Evolutionary conservation across 2,888 invertebrate genomes (phyloP).

Genomic region (Perizoma flavofasciatum): DNA sequence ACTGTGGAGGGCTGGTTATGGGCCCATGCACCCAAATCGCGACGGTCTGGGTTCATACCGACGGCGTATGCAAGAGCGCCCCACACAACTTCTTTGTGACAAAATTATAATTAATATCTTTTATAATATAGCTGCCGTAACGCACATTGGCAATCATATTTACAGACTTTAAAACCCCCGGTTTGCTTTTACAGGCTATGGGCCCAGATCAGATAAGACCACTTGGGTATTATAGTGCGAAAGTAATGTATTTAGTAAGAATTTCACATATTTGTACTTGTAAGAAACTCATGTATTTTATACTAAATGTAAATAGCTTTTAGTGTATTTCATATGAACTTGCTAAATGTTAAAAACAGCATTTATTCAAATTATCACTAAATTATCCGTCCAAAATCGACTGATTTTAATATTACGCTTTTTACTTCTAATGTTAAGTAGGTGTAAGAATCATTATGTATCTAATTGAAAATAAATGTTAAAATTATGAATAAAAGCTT

Average conservation of each 20-base stretch:
- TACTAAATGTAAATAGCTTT: slow-evolving; percentile 27
- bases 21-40: slow-evolving; percentile 96
- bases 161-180: neutral
- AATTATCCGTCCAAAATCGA: slow-evolving; percentile 73
- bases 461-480: slow-evolving; percentile 52
- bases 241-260: slow-evolving; percentile 6
- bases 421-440: slow-evolving; percentile 49
- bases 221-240: neutral
- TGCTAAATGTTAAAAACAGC: slow-evolving; percentile 33
- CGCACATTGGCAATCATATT: neutral
- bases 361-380: slow-evolving; percentile 51
- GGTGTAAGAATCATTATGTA: slow-evolving; percentile 44
- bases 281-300: neutral
- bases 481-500: slow-evolving; percentile 31
- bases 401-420: slow-evolving; percentile 69
- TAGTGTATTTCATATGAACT: slow-evolving; percentile 47
- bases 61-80: slow-evolving; percentile 97
- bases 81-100: slow-evolving; percentile 93
- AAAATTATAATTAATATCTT: neutral
- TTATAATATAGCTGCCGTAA: neutral
- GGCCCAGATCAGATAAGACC: too few species aligned
- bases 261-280: slow-evolving; percentile 8
- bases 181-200: neutral
- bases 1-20: slow-evolving; percentile 97
- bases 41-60: slow-evolving; percentile 97